A percentile compares a stretch with the other conserved stretches of the same genome.
phyloP scores from a whole-genome alignment of 2,888 invertebrate species.

The Nephrotoma flavescens region DNA sequence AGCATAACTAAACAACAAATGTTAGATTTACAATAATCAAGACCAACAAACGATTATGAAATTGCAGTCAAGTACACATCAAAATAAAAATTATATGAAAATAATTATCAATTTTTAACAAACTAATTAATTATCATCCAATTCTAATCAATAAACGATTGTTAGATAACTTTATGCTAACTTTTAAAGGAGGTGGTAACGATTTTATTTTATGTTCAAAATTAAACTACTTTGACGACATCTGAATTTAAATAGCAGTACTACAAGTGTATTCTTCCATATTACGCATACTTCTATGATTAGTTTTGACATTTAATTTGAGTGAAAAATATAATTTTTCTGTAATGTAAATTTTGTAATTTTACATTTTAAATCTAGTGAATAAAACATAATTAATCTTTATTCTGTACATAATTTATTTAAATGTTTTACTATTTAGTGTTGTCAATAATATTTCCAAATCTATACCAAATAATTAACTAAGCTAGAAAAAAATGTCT shows the following conservation, averaged over 20 bases:
- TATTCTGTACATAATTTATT: not conserved
- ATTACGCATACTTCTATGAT: not conserved
- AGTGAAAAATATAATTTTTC: not conserved
- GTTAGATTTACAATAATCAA: too few species aligned
- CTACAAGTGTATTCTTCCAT: not conserved
- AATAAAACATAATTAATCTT: not conserved
- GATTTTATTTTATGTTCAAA: too few species aligned
- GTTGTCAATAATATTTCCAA: not conserved
- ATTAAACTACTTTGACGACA: not conserved
- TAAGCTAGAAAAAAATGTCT: conserved; percentile 9
- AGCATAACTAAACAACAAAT: too few species aligned
- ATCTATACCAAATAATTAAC: not conserved
- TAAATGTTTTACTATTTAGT: not conserved
- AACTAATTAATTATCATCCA: too few species aligned
- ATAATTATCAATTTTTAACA: too few species aligned
- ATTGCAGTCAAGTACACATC: too few species aligned
- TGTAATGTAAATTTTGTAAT: not conserved
- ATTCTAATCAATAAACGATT: too few species aligned
- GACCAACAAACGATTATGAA: too few species aligned
- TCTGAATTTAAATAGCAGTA: not conserved
- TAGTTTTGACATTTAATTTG: not conserved
- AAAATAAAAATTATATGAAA: too few species aligned
- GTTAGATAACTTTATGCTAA: too few species aligned
- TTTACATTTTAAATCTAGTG: not conserved
- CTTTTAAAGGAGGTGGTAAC: too few species aligned